Conservation (phyloP, 1,140 invertebrate genomes). For the Drosophila insularis region DNA sequence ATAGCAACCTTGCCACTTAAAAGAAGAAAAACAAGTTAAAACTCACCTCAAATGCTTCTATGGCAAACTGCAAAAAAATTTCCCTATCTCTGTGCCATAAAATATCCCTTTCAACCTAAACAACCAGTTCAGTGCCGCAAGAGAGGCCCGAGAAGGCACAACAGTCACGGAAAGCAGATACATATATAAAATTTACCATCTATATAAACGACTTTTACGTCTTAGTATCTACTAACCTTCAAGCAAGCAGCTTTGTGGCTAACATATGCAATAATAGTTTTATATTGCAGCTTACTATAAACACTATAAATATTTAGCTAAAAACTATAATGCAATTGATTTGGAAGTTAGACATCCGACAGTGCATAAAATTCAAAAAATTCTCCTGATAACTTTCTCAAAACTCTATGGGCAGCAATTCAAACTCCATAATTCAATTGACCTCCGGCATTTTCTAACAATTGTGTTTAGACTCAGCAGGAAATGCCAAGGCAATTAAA, state of each 20-base stretch:
- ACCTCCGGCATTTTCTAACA: background rate
- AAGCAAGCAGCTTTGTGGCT: background rate
- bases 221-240: no score
- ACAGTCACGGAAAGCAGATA: background rate
- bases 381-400: background rate
- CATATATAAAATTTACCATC: background rate
- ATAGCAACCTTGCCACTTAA: background rate
- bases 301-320: background rate
- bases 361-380: background rate
- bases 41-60: slow-evolving; percentile 28
- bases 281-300: background rate
- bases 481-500: slow-evolving; percentile 25
- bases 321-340: background rate
- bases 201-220: no score
- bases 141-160: background rate
- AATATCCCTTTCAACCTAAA: slow-evolving; percentile 49
- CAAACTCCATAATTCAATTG: slow-evolving; percentile 1
- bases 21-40: background rate
- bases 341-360: no score
- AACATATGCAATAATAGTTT: background rate
- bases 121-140: background rate
- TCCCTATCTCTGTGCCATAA: slow-evolving; percentile 19
- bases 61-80: slow-evolving; percentile 15
- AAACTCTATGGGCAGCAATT: background rate
- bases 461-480: background rate